Evolutionary conservation across 2,113 vertebrate species (phyloP), one percentile per base, ranked within the genome.

Genomic region (Vireo altiloquus): DNA sequence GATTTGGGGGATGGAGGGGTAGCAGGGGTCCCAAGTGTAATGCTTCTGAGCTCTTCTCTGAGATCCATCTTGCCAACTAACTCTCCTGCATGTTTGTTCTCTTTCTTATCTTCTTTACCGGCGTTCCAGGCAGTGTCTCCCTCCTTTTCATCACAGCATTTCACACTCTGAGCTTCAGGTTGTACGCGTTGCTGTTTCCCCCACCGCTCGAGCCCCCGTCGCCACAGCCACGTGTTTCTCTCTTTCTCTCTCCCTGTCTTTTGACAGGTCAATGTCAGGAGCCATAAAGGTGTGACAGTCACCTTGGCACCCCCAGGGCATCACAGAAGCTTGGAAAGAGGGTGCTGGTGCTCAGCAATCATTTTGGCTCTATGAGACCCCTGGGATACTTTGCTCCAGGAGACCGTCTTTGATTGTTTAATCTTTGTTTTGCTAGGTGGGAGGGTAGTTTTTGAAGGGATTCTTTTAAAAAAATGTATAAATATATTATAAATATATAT

Each of bases 401-500:
- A 57, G 47, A 84, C 74, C 61, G 21, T 95, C 88, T 95, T 85
- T 76, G 80, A 88, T 94, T 90, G 89, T 95, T 92, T 89, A 77
- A 93, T 91, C 87, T 79, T 93, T 77, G 95, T 95, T 97, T 97
- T 96, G 83, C 91, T 97, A 94, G 90, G 92, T 94, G 90, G 81
- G 87, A 93, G 95, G 94, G 95, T 90, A 92, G 87, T 64, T 96
- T 97, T 96, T 94, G 93, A 81, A 83, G 86, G 95, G 96, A 74
- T 97, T 97, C 79, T 97, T 97, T 96, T 83, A 96, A 96, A 82
- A 96, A 96, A 79, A 91, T 27, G 86, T 95, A 97, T 63, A 95
- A 96, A 95, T 96, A 96, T 96, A 96, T 97, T 96, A 95, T 90
- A 96, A 96, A 95, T 95, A 95, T 92, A 87, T 95, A 95, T 94